Base-by-base conservation (phyloP, 1,140 invertebrate species). In the Propsilocerus akamusi region DNA sequence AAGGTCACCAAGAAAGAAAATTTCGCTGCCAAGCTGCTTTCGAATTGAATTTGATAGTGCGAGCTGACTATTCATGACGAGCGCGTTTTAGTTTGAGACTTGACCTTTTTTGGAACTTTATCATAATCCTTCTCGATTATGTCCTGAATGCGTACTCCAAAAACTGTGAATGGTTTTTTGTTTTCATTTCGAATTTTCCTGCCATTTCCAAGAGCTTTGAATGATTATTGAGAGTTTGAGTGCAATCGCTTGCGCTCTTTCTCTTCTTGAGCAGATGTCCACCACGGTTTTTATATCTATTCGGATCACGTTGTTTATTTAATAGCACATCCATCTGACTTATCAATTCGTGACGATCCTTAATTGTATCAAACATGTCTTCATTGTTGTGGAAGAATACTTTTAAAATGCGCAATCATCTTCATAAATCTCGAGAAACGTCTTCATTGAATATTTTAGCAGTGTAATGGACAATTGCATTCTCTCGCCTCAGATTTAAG, bases 231-330 rank as follows among this genome's bases (percentile, higher is more conserved):
- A 77, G 34, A 81, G 55, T 67, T 80, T 83, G 34, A 71, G 76
- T 2, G 77, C 66, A 12, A 79, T 73, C 4, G 66, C 61, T 86
- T 91, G 8, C 86, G 70, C 56, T 86, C 81, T 55, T 82, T 87
- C 64, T 92, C 88, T 61, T 92, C 87, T 74, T 72, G 0, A 93
- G 65, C 7, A 93, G 68, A 54, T 84, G 79, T 0, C 87, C 86
- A 6, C 86, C 86, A 37, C 88, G 73, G 66, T 91, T 89, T 51
- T 86, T 78, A 58, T 82, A 88, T 3, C 88, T 72, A 53, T 81
- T 78, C 0, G 85, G 83, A 59, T 87, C 81, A 22, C 74, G 74
- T 1, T 79, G 78, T 55, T 79, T 78, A 48, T 72, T 71, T 52
- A 85, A 78, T 7, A 88, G 58, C 22, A 83, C 76, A 23, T 72